Evolutionary conservation across 92 coral and sea anemone species (phyloP).

Genomic region (Chrysogorgia sp.): DNA sequence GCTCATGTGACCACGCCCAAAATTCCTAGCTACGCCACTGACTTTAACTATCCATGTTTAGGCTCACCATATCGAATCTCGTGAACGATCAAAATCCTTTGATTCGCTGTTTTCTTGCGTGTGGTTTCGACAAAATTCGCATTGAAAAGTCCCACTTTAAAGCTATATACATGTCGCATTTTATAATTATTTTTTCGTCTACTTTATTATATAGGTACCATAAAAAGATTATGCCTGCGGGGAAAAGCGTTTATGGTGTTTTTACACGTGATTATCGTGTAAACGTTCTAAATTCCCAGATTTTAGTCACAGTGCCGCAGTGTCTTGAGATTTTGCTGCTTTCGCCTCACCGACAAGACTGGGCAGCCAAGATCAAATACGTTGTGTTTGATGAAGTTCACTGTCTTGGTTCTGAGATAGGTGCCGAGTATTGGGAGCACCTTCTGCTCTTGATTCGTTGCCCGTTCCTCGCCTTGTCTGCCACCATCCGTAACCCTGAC

Average conservation of each 20-base stretch:
- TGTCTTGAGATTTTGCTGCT: slow-evolving; percentile 74
- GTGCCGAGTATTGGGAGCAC: slow-evolving; percentile 86
- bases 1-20: too few species aligned
- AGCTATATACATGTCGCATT: too few species aligned
- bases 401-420: slow-evolving; percentile 74
- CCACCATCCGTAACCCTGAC: slow-evolving; percentile 73
- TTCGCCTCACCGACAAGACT: slow-evolving; percentile 71
- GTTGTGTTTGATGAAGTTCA: slow-evolving; percentile 86
- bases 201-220: slow-evolving; percentile 65
- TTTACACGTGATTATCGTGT: slow-evolving; percentile 69
- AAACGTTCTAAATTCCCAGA: slow-evolving; percentile 67
- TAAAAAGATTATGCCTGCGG: slow-evolving; percentile 58
- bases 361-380: slow-evolving; percentile 69
- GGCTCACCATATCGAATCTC: too few species aligned
- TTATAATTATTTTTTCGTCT: not conserved
- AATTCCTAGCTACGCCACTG: too few species aligned
- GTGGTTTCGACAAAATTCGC: too few species aligned
- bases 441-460: slow-evolving; percentile 71
- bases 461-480: slow-evolving; percentile 80
- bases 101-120: too few species aligned
- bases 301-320: slow-evolving; percentile 77
- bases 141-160: too few species aligned
- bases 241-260: slow-evolving; percentile 67
- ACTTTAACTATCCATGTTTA: too few species aligned
- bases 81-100: too few species aligned